Conservation (phyloP, 2,888 invertebrate genomes). For the Idaea dimidiata region DNA sequence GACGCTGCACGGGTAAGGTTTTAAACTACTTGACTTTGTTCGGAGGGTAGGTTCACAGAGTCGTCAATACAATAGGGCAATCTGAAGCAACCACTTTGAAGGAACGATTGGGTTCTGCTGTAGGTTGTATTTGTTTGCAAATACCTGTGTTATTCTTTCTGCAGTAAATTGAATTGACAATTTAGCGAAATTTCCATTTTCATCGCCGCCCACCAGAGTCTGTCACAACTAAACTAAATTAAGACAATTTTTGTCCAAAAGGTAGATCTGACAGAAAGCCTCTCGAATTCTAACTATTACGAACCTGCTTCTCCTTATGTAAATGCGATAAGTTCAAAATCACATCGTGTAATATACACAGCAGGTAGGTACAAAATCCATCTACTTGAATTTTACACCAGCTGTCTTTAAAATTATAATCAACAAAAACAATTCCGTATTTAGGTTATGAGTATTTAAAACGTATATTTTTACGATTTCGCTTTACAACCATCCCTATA, state of each 20-base stretch:
- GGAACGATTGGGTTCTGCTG: neutral
- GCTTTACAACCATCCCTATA: neutral
- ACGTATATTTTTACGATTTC: neutral
- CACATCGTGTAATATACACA: no score
- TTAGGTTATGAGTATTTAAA: slow-evolving; percentile 1
- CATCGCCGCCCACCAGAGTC: no score
- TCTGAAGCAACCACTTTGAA: neutral
- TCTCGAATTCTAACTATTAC: no score
- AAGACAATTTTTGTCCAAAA: no score
- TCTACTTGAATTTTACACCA: no score
- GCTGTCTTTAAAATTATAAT: neutral
- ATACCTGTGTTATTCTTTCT: neutral
- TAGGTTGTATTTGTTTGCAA: neutral
- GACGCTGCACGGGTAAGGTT: neutral
- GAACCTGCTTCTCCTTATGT: no score
- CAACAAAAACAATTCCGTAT: neutral
- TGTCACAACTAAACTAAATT: no score
- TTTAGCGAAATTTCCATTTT: no score
- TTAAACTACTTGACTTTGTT: neutral
- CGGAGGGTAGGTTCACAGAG: neutral
- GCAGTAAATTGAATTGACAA: no score
- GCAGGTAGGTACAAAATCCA: no score
- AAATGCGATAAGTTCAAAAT: no score
- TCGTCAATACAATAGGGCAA: neutral
- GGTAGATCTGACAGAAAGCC: no score